Evolutionary conservation across 1,140 invertebrate species (phyloP).

Genomic region (Drosophila mojavensis): DNA sequence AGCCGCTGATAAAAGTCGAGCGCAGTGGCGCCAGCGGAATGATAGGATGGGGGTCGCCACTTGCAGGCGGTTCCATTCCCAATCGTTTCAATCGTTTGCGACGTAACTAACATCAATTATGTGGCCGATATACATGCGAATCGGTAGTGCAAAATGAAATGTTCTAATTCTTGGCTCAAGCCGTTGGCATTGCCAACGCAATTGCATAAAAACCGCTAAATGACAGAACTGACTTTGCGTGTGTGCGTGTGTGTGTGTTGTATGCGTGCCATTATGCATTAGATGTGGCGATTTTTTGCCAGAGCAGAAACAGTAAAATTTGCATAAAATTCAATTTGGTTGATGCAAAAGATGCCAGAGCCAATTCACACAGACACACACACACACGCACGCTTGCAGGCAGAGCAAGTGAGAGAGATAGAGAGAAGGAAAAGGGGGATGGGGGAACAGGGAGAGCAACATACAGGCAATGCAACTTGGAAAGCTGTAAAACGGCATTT

Average conservation of each 20-base stretch:
- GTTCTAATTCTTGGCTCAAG: constrained; percentile 36
- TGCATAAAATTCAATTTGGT: constrained; percentile 81
- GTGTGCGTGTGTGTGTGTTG: constrained; percentile 18
- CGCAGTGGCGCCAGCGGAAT: constrained; percentile 53
- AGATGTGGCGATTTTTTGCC: constrained; percentile 74
- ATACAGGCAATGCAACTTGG: constrained; percentile 69
- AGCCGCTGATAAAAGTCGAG: constrained; percentile 55
- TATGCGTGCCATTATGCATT: constrained; percentile 72
- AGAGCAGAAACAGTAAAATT: constrained; percentile 70
- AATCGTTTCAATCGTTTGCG: neutral
- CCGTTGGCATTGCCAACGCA: constrained; percentile 41
- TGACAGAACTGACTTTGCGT: constrained; percentile 27
- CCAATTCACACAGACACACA: constrained; percentile 40
- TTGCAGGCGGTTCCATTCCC: neutral
- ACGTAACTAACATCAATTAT: constrained; percentile 19
- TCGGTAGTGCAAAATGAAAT: constrained; percentile 26
- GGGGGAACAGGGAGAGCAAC: constrained; percentile 2
- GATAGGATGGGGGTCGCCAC: too few relatives aligned
- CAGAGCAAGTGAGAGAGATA: neutral
- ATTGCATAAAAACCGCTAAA: constrained; percentile 67
- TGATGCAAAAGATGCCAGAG: constrained; percentile 63
- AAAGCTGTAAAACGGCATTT: constrained; percentile 82
- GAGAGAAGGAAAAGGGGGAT: neutral
- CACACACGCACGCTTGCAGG: constrained; percentile 18
- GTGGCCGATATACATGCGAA: constrained; percentile 35